Base-by-base conservation (phyloP, 2,797 vertebrate species). In the Cossypha niveicapilla region DNA sequence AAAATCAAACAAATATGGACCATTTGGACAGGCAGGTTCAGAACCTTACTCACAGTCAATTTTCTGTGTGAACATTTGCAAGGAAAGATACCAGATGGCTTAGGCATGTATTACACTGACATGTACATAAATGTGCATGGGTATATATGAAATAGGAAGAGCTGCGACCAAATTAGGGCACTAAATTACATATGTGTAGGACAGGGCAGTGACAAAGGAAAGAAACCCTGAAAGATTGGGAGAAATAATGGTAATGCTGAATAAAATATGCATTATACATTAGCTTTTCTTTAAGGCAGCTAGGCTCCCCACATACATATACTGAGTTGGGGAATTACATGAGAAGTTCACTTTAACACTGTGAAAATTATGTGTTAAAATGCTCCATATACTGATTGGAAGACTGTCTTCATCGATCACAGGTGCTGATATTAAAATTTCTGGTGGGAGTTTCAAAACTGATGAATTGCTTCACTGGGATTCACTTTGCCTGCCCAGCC, bases 21-120 rank as follows among this genome's bases (percentile, higher is more conserved):
- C 74, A 92, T 91, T 93, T 92, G 91, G 90, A 96, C 96, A 76
- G 63, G 89, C 90, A 96, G 92, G 93, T 94, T 94, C 94, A 96
- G 95, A 97, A 83, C 90, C 90, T 72, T 63, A 89, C 82, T 96
- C 83, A 58, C 48, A 89, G 96, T 92, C 96, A 96, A 92, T 96
- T 95, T 97, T 93, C 94, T 92, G 81, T 84, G 94, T 82, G 96
- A 96, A 96, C 92, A 96, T 96, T 95, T 90, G 92, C 89, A 96
- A 95, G 48, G 92, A 91, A 90, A 71, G 93, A 93, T 60, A 82
- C 37, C 92, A 93, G 93, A 96, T 94, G 94, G 95, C 93, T 95
- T 73, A 93, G 74, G 76, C 86, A 11, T 88, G 92, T 88, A 94
- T 76, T 93, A 94, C 77, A 95, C 74, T 94, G 93, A 76, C 86